Evolutionary conservation across 53 echinoderm and acorn worm genomes (phyloP), one percentile per base, ranked within the genome.

Genomic region (Echinometra lucunter): DNA sequence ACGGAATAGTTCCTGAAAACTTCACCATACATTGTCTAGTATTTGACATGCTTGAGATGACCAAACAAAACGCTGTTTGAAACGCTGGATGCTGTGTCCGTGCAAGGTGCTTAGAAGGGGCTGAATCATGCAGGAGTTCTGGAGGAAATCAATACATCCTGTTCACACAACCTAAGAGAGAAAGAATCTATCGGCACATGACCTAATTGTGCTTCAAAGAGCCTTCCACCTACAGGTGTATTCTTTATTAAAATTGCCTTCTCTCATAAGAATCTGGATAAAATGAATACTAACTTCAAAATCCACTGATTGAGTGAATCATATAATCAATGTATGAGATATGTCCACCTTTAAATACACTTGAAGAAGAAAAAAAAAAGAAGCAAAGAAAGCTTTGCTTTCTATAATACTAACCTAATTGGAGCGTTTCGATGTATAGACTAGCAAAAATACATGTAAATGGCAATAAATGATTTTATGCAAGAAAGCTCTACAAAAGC

Each of bases 61-160:
- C 6, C 78, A 13, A 78, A 19, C 78, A 40, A 78, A 78, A 78
- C 78, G 23, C 42, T 21, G 38, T 78, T 15, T 78, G 38, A 78
- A 78, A 40, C 42, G 78, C 23, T 78, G 78, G 7, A 42, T 78
- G 63, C 42, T 38, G 78, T 40, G 42, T 78, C 42, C 78, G 21
- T 21, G 38, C 6, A 78, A 42, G 78, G 38, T 40, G 40, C 38
- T 78, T 18, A 44, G 92, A 70, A 72, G 92, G n/a, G 92, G 92
- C 72, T 72, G 92, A 92, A 45, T 92, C 92, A 72, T 57, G 49
- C 69, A 45, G 92, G 92, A 70, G 38, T 45, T 67, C 72, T 58
- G 92, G 74, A 92, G 92, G 92, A 92, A 92, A 92, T 92, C 92
- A 70, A 92, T 16, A 47, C 57, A 92, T 92, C 92, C 92, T 92